Evolutionary conservation across 2,113 vertebrate species (phyloP).

Genomic region (Corythaixoides concolor): DNA sequence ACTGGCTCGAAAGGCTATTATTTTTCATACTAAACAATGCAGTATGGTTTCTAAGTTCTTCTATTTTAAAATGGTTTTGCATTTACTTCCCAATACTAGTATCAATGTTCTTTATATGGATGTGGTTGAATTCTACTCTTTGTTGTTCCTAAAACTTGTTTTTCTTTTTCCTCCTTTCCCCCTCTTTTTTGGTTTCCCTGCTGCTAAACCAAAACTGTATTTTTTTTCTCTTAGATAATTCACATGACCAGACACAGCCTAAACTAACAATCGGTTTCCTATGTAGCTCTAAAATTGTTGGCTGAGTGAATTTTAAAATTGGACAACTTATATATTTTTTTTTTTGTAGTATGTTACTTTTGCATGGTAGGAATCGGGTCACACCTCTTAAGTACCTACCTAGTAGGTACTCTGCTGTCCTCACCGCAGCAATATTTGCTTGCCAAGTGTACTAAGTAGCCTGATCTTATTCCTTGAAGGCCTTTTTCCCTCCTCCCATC

Average conservation of each 20-base stretch:
- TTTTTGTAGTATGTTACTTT: background rate
- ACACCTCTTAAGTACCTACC: background rate
- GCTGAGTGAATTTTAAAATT: background rate
- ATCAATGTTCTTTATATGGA: background rate
- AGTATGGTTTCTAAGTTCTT: slow-evolving; percentile 46
- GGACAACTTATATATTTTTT: background rate
- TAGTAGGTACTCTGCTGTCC: background rate
- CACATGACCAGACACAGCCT: background rate
- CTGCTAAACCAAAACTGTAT: background rate
- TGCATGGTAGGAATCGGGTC: background rate
- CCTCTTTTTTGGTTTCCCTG: background rate
- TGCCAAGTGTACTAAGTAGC: background rate
- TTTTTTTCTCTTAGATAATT: background rate
- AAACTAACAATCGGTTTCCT: background rate
- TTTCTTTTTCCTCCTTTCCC: background rate
- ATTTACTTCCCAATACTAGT: slow-evolving; percentile 21
- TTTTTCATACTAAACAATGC: slow-evolving; percentile 60
- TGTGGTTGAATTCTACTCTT: slow-evolving; percentile 4
- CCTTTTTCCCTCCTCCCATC: slow-evolving; percentile 48
- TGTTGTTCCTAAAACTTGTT: background rate
- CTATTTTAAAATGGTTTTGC: slow-evolving; percentile 53
- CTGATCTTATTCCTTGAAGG: slow-evolving; percentile 45
- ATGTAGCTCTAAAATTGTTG: background rate
- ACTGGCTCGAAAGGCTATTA: slow-evolving; percentile 24
- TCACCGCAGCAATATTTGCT: background rate